phyloP scores from a whole-genome alignment of 2,797 vertebrate genomes.

The Crenuchus spilurus region DNA sequence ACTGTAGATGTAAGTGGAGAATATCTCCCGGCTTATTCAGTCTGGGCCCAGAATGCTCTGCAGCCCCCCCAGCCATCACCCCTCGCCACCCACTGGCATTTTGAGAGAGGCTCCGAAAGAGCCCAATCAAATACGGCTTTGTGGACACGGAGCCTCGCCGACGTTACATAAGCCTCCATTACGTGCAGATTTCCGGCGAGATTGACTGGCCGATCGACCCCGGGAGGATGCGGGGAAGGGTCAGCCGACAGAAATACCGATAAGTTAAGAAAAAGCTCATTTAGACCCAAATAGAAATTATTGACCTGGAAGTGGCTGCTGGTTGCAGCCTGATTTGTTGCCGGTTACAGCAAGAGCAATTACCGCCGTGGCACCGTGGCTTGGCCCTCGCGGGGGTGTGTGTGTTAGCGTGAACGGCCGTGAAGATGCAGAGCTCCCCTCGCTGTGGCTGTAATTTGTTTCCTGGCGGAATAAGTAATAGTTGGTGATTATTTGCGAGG shows the following conservation, averaged over 20 bases:
- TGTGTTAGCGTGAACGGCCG: conserved; percentile 25
- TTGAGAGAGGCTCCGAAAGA: conserved; percentile 48
- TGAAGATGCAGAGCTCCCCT: conserved; percentile 2
- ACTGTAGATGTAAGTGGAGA: background rate
- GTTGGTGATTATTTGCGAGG: background rate
- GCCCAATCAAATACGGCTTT: conserved; percentile 56
- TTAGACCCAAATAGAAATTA: conserved; percentile 62
- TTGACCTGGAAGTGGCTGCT: conserved; percentile 63
- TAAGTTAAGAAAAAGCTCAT: conserved; percentile 65
- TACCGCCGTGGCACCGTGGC: conserved; percentile 52
- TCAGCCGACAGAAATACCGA: conserved; percentile 59
- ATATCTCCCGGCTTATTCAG: background rate
- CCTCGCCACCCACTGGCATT: conserved; percentile 52
- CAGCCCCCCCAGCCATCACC: conserved; percentile 33
- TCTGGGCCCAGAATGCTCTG: background rate
- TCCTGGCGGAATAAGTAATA: background rate
- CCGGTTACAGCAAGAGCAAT: conserved; percentile 61
- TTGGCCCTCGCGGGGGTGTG: conserved; percentile 31
- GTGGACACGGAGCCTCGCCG: conserved; percentile 45
- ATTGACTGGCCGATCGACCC: conserved; percentile 63
- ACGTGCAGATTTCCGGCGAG: conserved; percentile 57
- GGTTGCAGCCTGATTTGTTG: conserved; percentile 63
- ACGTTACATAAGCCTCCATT: conserved; percentile 59
- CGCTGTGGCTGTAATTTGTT: background rate
- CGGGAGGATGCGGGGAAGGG: conserved; percentile 56